Percentiles rank a stretch among this genome's conserved stretches.
Evolutionary conservation across 2,888 invertebrate species (phyloP).

Genomic region (Agonopterix heracliana): DNA sequence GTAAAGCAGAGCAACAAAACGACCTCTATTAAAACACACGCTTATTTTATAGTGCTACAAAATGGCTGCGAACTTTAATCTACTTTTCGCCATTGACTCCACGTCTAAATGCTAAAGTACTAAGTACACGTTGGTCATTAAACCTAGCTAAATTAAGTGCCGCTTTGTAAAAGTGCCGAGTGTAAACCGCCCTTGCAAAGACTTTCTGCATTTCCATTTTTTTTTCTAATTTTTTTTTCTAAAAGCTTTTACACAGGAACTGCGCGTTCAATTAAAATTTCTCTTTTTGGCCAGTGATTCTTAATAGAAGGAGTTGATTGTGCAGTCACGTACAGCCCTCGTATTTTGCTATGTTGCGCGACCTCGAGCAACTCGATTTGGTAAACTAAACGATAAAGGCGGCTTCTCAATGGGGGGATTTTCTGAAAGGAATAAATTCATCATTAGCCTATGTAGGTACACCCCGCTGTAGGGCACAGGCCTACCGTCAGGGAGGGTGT

Average conservation of each 20-base stretch:
- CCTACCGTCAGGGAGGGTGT: too few species aligned
- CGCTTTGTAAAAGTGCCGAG: constrained; percentile 44
- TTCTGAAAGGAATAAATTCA: too few species aligned
- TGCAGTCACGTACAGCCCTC: constrained; percentile 3
- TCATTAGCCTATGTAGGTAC: too few species aligned
- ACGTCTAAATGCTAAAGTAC: constrained; percentile 27
- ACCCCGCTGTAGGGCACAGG: too few species aligned
- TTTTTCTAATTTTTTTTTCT: constrained; percentile 38
- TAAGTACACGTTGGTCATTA: constrained; percentile 34
- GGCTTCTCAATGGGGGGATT: too few species aligned
- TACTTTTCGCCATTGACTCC: constrained; percentile 33
- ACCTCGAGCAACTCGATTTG: too few species aligned
- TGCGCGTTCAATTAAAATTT: constrained; percentile 52
- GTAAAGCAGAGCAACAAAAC: too few species aligned
- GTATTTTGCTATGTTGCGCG: too few species aligned
- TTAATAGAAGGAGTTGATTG: constrained; percentile 38
- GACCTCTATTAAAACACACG: too few species aligned
- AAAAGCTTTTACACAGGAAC: constrained; percentile 53
- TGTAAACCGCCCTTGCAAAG: constrained; percentile 45
- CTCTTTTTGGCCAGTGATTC: constrained; percentile 30
- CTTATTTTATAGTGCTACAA: too few species aligned
- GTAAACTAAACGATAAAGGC: too few species aligned
- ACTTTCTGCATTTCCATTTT: constrained; percentile 38
- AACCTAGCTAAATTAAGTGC: constrained; percentile 44
- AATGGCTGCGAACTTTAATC: constrained; percentile 30